Percentiles rank a stretch among this genome's conserved stretches.
Conservation (phyloP, 2,113 vertebrate genomes). For the Serinus canaria region DNA sequence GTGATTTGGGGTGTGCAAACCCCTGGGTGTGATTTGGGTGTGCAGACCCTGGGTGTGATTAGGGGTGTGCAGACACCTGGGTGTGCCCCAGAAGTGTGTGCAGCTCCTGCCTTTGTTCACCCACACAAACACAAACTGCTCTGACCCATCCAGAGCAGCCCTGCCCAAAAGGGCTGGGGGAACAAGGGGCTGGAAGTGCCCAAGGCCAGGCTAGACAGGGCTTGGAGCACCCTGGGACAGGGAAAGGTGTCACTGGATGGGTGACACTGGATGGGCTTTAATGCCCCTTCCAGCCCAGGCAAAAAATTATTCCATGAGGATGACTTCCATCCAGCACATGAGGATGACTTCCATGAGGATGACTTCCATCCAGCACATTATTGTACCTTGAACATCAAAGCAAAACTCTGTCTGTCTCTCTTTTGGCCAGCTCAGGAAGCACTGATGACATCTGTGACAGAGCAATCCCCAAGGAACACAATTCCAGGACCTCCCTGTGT, state of each 20-base stretch:
- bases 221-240: background rate
- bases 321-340: background rate
- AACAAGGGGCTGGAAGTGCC: background rate
- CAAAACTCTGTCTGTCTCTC: background rate
- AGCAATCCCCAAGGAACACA: background rate
- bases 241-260: background rate
- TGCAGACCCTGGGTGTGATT: background rate
- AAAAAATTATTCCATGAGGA: too few relatives aligned
- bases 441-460: background rate
- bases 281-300: background rate
- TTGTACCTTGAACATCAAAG: background rate
- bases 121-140: background rate
- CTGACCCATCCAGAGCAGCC: background rate
- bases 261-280: background rate
- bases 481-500: background rate
- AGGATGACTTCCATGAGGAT: background rate
- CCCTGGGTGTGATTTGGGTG: too few relatives aligned
- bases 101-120: background rate
- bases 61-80: background rate
- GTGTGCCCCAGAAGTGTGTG: background rate
- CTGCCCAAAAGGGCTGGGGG: background rate
- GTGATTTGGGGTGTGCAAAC: too few relatives aligned
- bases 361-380: background rate
- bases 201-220: fast-evolving
- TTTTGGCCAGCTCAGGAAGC: background rate